A percentile compares a stretch with the other conserved stretches of the same genome.
phyloP scores from a whole-genome alignment of 2,113 vertebrate species.

The Takifugu bimaculatus region DNA sequence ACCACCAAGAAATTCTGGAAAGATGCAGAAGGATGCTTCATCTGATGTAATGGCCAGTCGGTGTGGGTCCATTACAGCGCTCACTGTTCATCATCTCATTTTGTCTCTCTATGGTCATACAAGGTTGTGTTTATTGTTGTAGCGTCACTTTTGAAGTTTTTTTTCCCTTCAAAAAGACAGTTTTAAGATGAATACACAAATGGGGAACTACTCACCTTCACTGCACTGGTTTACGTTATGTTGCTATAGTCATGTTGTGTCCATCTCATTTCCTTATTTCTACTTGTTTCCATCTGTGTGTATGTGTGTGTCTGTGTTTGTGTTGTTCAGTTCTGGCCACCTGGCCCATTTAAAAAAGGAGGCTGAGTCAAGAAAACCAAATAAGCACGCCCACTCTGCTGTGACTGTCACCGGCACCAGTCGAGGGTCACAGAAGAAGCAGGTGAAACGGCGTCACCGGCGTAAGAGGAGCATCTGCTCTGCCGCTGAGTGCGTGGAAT shows the following conservation, averaged over 20 bases:
- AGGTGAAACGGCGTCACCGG: constrained; percentile 80
- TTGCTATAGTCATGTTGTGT: constrained; percentile 7
- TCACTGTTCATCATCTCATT: too few species aligned
- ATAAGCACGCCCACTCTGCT: constrained; percentile 48
- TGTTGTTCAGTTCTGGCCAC: constrained; percentile 73
- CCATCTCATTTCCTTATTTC: constrained; percentile 26
- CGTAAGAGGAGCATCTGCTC: constrained; percentile 74
- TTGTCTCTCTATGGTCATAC: too few species aligned
- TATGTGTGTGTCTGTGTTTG: constrained; percentile 70
- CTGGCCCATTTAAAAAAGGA: constrained; percentile 82
- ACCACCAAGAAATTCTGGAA: background rate
- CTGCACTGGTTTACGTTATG: background rate
- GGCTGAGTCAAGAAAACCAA: constrained; percentile 62
- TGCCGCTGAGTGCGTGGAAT: constrained; percentile 61
- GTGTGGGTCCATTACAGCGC: too few species aligned
- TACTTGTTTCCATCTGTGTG: constrained; percentile 24
- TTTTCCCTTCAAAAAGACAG: too few species aligned
- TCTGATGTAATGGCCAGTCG: too few species aligned
- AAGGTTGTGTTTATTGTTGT: too few species aligned
- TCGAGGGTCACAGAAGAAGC: constrained; percentile 65
- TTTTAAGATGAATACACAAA: background rate
- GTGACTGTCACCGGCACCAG: constrained; percentile 71
- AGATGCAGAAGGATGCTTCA: too few species aligned
- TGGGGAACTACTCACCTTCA: too few species aligned
- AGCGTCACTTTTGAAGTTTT: too few species aligned